Conservation (phyloP, 2,888 invertebrate genomes). For the Ormyrus thymus region DNA sequence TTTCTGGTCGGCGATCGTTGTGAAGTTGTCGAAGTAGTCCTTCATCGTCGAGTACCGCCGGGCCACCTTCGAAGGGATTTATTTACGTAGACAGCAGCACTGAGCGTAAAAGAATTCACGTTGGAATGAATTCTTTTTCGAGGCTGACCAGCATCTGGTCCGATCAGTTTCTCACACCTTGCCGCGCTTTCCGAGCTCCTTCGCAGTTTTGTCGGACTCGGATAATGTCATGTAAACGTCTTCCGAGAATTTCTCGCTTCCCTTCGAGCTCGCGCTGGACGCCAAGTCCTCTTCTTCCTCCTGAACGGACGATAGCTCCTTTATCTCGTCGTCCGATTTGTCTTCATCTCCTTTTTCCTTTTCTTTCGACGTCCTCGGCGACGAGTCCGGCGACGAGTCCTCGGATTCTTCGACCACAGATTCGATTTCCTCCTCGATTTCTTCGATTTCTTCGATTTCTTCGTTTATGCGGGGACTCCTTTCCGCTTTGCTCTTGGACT, state of each 20-base stretch:
- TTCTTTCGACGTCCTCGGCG: background rate
- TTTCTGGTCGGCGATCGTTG: conserved; percentile 9
- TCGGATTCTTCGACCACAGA: background rate
- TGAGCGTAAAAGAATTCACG: too few species aligned
- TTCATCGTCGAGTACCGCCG: conserved; percentile 25
- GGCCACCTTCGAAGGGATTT: conserved; percentile 11
- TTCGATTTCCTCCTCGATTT: conserved; percentile 51
- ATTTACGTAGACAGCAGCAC: background rate
- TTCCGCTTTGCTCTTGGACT: background rate
- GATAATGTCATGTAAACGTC: conserved; percentile 23
- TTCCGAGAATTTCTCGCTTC: conserved; percentile 24
- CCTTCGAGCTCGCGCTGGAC: background rate
- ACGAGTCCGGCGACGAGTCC: background rate
- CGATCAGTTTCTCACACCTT: conserved; percentile 38
- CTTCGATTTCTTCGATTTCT: conserved; percentile 50
- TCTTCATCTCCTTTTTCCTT: background rate
- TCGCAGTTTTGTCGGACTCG: too few species aligned
- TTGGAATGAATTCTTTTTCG: too few species aligned
- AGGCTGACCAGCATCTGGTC: too few species aligned
- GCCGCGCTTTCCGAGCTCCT: background rate
- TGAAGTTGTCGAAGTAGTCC: conserved; percentile 29
- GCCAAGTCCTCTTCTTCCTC: background rate
- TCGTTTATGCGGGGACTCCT: conserved; percentile 15
- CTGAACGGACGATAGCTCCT: conserved; percentile 10
- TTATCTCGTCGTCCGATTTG: background rate